Evolutionary conservation across 1,140 invertebrate genomes (phyloP).

Genomic region (Drosophila jambulina): DNA sequence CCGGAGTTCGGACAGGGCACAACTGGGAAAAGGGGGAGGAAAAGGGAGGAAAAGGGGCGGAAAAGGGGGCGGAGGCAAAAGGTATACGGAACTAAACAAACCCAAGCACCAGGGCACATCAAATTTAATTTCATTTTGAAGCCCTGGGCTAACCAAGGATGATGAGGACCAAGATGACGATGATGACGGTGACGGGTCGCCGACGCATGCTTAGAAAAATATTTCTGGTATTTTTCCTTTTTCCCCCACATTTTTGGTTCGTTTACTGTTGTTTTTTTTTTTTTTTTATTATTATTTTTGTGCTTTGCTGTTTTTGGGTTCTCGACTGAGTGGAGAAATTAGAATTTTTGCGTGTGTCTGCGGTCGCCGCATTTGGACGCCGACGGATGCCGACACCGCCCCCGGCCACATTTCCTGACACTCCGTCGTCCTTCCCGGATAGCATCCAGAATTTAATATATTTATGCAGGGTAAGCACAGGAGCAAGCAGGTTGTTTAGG

Average conservation of each 20-base stretch:
- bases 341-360: constrained; percentile 75
- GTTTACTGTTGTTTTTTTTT: constrained; percentile 5
- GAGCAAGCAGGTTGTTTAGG: not conserved
- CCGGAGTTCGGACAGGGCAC: constrained; percentile 1
- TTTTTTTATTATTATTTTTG: constrained; percentile 14
- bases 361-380: constrained; percentile 70
- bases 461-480: constrained; percentile 54
- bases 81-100: constrained; percentile 69
- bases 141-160: constrained; percentile 79
- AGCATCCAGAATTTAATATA: constrained; percentile 75
- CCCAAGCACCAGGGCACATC: constrained; percentile 67
- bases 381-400: constrained; percentile 64
- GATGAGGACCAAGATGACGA: constrained; percentile 33
- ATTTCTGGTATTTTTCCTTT: constrained; percentile 76
- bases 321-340: constrained; percentile 71
- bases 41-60: constrained; percentile 33
- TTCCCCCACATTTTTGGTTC: constrained; percentile 12
- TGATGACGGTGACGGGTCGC: constrained; percentile 43
- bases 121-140: constrained; percentile 83
- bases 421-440: constrained; percentile 17
- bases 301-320: constrained; percentile 49
- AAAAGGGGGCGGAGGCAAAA: constrained; percentile 19
- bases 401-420: constrained; percentile 61
- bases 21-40: constrained; percentile 36
- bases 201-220: constrained; percentile 79